Base-by-base conservation (phyloP, 2,888 invertebrate species). In the Venusia cambrica region DNA sequence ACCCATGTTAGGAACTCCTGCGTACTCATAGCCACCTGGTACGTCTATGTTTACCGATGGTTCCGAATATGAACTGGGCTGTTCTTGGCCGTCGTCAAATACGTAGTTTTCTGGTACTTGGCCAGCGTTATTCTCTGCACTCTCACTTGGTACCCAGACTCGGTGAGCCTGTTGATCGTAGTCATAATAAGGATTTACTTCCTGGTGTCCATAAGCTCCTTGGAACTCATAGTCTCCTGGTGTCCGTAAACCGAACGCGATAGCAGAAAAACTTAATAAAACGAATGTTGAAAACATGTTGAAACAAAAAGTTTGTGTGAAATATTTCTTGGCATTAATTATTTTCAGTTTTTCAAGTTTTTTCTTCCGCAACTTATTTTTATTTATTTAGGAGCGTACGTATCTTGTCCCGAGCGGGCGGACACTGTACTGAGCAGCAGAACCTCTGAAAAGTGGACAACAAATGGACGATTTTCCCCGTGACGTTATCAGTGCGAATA, bases 1-100 rank as follows among this genome's bases (percentile, higher is more conserved):
- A 31, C 53, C 16, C 4, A 80, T 83, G 34, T 67, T 71, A 39
- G 85, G 83, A 22, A 69, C 58, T 47, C 56, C 63, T 35, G 59
- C 54, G 25, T 71, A 73, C 12, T 58, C 59, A 63, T 76, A 56
- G 2, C 62, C 55, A 9, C 68, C 75, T 66, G 69, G 71, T n/a
- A n/a, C n/a, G n/a, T n/a, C n/a, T n/a, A n/a, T n/a, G n/a, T n/a
- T n/a, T n/a, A n/a, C n/a, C n/a, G n/a, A n/a, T n/a, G n/a, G n/a
- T n/a, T n/a, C n/a, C n/a, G n/a, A n/a, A n/a, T n/a, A n/a, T n/a
- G n/a, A n/a, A n/a, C n/a, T n/a, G n/a, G n/a, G n/a, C n/a, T n/a
- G n/a, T n/a, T n/a, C n/a, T n/a, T n/a, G n/a, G n/a, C n/a, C n/a
- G n/a, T n/a, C n/a, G n/a, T n/a, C n/a, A n/a, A n/a, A n/a, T n/a